Evolutionary conservation across 1,140 invertebrate species (phyloP), one percentile per base, ranked within the genome.

Genomic region (Megalonaias nervosa): DNA sequence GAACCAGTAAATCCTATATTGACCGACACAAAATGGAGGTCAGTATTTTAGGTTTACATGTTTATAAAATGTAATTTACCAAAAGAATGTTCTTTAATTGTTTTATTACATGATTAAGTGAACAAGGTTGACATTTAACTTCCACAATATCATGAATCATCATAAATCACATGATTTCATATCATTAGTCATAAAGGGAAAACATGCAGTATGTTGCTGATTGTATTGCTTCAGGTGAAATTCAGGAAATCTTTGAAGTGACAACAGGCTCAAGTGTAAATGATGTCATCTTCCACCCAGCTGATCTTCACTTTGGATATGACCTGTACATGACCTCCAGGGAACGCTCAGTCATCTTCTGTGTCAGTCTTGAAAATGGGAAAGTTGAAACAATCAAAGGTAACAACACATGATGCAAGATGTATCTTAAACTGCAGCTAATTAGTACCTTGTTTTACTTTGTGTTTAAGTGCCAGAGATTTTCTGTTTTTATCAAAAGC

Each of bases 281-380:
- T 79, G 94, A 95, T 84, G 92, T 95, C 59, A 93, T 94, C 14
- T 96, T 96, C 87, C 95, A 95, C 88, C 94, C 95, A 6, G 95
- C 95, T 38, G 92, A 94, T 85, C 93, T 93, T 15, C 94, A 94
- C 16, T 94, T 95, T 83, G 94, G 94, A 74, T 96, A 95, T 85
- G 95, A 96, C 86, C 90, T 95, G 38, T 95, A 95, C 77, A 93
- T 95, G 57, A 94, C 93, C 55, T 94, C 95, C 12, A 93, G 92
- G 70, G 94, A 95, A 81, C 94, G 95, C 86, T 94, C 95, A 85
- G 94, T 95, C 79, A 93, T 96, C 79, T 92, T 96, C 26, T 95
- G 95, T 85, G 90, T 96, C 11, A 94, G 95, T 86, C 92, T 96
- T 55, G 91, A 93, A 19, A 94, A 94, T 83, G 95, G 95, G 93